Evolutionary conservation across 2,113 vertebrate genomes (phyloP).

Genomic region (Pseudopodoces humilis): DNA sequence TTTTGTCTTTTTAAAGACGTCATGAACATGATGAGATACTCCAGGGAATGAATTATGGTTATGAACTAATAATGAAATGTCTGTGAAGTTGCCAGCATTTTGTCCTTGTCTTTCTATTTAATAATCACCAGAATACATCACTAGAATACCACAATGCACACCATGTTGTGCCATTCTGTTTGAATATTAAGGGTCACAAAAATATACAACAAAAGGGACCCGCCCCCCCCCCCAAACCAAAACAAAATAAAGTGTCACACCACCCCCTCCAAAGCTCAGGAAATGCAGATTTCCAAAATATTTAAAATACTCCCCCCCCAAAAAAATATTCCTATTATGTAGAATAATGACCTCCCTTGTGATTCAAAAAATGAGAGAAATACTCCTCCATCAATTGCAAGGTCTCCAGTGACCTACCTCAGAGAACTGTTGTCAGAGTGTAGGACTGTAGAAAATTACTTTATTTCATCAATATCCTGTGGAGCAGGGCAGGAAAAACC

Average conservation of each 20-base stretch:
- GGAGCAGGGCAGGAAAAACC: rapidly evolving
- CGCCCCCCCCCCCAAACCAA: not conserved
- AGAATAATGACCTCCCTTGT: not conserved
- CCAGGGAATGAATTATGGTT: not conserved
- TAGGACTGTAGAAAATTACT: not conserved
- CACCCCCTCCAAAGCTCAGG: rapidly evolving
- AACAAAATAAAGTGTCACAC: not conserved
- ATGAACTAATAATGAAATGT: not conserved
- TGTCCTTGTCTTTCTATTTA: not conserved
- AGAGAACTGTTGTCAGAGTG: not conserved
- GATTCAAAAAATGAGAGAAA: not conserved
- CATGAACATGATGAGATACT: not conserved
- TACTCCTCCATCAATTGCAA: not conserved
- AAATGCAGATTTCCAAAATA: not conserved
- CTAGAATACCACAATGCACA: not conserved
- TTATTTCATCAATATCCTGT: not conserved
- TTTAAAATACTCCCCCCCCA: not conserved
- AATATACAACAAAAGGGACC: not conserved
- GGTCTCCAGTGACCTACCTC: not conserved
- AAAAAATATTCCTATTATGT: not conserved
- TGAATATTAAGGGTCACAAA: not conserved
- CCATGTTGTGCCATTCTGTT: not conserved
- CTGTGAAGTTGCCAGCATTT: not conserved
- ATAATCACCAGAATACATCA: not conserved
- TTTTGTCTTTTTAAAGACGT: not conserved